A percentile compares a stretch with the other conserved stretches of the same genome.
Evolutionary conservation across 2,888 invertebrate species (phyloP).

Genomic region (Leucophora obtusa): DNA sequence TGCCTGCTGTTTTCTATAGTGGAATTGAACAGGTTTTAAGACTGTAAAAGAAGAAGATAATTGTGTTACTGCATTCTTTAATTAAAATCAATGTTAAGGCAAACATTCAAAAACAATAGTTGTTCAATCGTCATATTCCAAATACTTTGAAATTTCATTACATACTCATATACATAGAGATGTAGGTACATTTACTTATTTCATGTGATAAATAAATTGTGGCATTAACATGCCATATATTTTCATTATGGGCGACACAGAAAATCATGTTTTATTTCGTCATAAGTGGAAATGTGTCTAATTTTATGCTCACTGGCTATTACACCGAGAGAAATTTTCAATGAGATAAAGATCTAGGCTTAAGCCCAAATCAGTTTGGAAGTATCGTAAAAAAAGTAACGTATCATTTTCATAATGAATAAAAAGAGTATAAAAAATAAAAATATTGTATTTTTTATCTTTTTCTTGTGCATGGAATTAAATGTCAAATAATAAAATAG

Average conservation of each 20-base stretch:
- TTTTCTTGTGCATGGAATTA: too few species aligned
- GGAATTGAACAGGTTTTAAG: too few species aligned
- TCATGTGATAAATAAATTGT: constrained; percentile 76
- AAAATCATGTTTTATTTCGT: constrained; percentile 79
- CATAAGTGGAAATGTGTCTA: constrained; percentile 78
- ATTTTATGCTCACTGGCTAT: constrained; percentile 66
- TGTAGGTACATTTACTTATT: constrained; percentile 60
- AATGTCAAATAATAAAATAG: too few species aligned
- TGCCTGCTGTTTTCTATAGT: too few species aligned
- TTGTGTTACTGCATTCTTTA: neutral
- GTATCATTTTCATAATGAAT: too few species aligned
- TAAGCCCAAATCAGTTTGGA: too few species aligned
- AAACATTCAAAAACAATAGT: neutral
- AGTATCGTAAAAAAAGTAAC: too few species aligned
- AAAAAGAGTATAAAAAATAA: too few species aligned
- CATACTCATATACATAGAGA: constrained; percentile 38
- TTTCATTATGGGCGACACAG: constrained; percentile 78
- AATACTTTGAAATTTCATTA: constrained; percentile 15
- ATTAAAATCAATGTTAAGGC: neutral
- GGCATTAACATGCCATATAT: constrained; percentile 78
- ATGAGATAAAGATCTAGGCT: too few species aligned
- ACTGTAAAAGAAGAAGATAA: too few species aligned
- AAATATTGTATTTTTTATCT: too few species aligned
- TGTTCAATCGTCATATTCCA: neutral
- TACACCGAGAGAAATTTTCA: neutral